phyloP scores from a whole-genome alignment of 1,140 invertebrate species.

The Phenacoccus solenopsis region DNA sequence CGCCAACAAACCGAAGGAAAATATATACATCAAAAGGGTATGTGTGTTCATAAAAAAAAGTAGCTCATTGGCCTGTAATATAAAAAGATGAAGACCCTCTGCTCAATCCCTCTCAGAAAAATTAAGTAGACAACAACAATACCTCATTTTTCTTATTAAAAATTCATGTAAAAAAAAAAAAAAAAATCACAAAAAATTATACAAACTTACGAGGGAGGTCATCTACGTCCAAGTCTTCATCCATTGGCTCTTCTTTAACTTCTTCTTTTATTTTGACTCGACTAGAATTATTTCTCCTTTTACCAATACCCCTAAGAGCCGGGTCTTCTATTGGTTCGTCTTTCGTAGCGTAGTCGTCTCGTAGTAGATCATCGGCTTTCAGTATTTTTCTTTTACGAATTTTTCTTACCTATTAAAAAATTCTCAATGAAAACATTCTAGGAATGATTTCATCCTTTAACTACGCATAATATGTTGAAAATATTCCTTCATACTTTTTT shows the following conservation, averaged over 20 bases:
- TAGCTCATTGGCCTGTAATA: too few species aligned
- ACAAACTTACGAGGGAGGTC: constrained; percentile 29
- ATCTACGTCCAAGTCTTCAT: constrained; percentile 37
- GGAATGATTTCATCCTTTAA: neutral
- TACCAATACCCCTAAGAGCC: constrained; percentile 36
- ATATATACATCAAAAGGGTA: too few species aligned
- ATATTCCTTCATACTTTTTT: constrained; percentile 60
- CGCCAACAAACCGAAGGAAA: too few species aligned
- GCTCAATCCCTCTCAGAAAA: too few species aligned
- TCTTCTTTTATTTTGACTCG: constrained; percentile 29
- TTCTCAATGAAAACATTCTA: constrained; percentile 12
- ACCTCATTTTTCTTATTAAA: too few species aligned
- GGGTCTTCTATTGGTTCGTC: constrained; percentile 31
- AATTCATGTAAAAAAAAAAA: constrained; percentile 23
- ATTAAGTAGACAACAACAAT: too few species aligned
- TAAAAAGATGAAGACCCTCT: too few species aligned
- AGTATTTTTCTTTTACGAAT: constrained; percentile 37
- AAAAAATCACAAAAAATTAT: too few species aligned
- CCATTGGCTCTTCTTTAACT: constrained; percentile 32
- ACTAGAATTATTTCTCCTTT: constrained; percentile 7
- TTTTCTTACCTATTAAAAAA: constrained; percentile 33
- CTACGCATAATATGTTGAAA: neutral
- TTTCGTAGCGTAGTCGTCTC: constrained; percentile 22
- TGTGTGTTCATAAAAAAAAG: too few species aligned
- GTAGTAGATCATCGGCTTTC: constrained; percentile 45